A percentile compares a stretch with the other conserved stretches of the same genome.
Evolutionary conservation across 2,888 invertebrate genomes (phyloP).

Genomic region (Dynastes hyllus): DNA sequence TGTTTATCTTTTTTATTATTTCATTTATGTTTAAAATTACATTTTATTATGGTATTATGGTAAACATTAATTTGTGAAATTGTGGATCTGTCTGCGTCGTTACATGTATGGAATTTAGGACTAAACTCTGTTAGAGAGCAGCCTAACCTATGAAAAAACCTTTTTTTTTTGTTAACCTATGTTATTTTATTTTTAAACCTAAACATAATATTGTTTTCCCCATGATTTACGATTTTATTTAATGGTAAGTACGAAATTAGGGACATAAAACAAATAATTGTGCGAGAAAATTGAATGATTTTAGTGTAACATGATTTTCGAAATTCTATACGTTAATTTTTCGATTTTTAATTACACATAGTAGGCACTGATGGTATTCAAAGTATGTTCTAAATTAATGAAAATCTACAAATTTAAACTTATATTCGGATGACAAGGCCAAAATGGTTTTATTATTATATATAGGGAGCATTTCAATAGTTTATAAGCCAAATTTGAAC

Average conservation of each 20-base stretch:
- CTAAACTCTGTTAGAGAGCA: slow-evolving; percentile 25
- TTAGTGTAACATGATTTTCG: too few species aligned
- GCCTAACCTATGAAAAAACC: slow-evolving; percentile 1
- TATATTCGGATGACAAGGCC: too few species aligned
- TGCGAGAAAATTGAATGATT: too few species aligned
- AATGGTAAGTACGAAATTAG: too few species aligned
- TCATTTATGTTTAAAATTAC: too few species aligned
- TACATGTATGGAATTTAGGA: too few species aligned
- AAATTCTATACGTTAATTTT: slow-evolving; percentile 5
- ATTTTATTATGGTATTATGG: too few species aligned
- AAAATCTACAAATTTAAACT: not conserved
- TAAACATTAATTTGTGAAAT: slow-evolving; percentile 6
- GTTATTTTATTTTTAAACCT: slow-evolving; percentile 29
- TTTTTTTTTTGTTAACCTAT: not conserved
- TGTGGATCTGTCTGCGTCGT: not conserved
- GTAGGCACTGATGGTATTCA: slow-evolving; percentile 34
- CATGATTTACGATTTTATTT: too few species aligned
- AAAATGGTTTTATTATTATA: too few species aligned
- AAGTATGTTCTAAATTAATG: not conserved
- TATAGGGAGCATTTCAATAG: too few species aligned
- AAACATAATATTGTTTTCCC: not conserved
- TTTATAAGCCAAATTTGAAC: too few species aligned
- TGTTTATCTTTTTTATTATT: not conserved
- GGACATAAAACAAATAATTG: too few species aligned
- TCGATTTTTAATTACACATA: not conserved